Evolutionary conservation across 2,113 vertebrate species (phyloP).

Genomic region (Oncorhynchus nerka): DNA sequence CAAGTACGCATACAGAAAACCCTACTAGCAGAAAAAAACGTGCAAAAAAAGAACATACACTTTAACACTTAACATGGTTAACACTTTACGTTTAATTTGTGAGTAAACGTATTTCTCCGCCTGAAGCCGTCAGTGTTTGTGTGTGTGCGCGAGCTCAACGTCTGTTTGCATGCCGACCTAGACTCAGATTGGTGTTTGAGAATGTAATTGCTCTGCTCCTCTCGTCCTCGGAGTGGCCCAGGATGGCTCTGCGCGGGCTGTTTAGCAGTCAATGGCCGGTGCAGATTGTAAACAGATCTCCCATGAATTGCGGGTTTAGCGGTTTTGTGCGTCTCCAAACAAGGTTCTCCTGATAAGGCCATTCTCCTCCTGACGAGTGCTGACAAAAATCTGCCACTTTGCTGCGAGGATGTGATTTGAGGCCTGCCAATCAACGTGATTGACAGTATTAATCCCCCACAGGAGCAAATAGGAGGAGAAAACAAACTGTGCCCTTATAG

Average conservation of each 20-base stretch:
- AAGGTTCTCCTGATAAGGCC: slow-evolving; percentile 77
- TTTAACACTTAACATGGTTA: slow-evolving; percentile 5
- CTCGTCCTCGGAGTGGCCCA: slow-evolving; percentile 71
- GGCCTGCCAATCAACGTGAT: slow-evolving; percentile 78
- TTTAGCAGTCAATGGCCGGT: slow-evolving; percentile 76
- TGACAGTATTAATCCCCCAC: slow-evolving; percentile 79
- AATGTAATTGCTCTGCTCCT: slow-evolving; percentile 78
- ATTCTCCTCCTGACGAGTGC: slow-evolving; percentile 68
- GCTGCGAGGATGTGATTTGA: slow-evolving; percentile 78
- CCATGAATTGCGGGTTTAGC: slow-evolving; percentile 80
- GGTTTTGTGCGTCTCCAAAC: slow-evolving; percentile 79
- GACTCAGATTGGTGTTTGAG: slow-evolving; percentile 76
- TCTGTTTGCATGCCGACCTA: slow-evolving; percentile 67
- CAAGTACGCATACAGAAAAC: neutral
- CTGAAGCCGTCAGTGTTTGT: slow-evolving; percentile 64
- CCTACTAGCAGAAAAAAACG: no score
- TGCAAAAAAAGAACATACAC: no score
- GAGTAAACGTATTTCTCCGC: slow-evolving; percentile 66
- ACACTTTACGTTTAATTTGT: slow-evolving; percentile 57
- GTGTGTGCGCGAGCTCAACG: slow-evolving; percentile 46
- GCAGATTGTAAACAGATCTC: slow-evolving; percentile 84
- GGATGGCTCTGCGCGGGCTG: slow-evolving; percentile 72
- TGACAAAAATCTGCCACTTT: slow-evolving; percentile 78
- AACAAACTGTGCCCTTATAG: slow-evolving; percentile 73
- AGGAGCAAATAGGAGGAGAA: slow-evolving; percentile 75